Base-by-base conservation (phyloP, 2,888 invertebrate species). In the Hipparchia sbordonii region DNA sequence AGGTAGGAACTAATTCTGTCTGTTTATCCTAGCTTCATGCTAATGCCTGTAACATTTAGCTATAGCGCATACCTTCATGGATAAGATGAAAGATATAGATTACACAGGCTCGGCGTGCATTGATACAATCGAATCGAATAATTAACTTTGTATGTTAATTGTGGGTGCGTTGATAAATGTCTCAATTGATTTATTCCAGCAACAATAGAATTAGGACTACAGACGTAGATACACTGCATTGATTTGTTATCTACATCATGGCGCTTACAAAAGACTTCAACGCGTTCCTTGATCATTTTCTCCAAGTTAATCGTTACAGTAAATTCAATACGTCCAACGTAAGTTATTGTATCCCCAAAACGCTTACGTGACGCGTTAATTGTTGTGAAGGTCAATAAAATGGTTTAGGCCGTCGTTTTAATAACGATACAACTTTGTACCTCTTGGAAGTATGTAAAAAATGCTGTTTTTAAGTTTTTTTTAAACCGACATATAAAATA, bases 81-180 rank as follows among this genome's bases (percentile, higher is more conserved):
- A 60, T 68, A 59, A 60, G 68, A 68, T 68, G 59, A 60, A 68
- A 48, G 57, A 59, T 59, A 54, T 48, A 62, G 51, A 69, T 52
- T 63, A 63, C 13, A 62, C 61, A 60, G 69, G 46, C 69, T 60
- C 67, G 70, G 66, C 72, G 61, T 73, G 57, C 79, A 83, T 83
- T 82, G 80, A 84, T 87, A 85, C 85, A 87, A 87, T 87, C 89
- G 89, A 89, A 90, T 89, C 88, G 62, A 33, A 87, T 89, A 91
- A 92, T 92, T 92, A 93, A 89, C 89, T 86, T 87, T 84, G 85
- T 88, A 89, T 89, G 88, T 85, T 87, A 87, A 89, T 90, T 87
- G 87, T 86, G 84, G 82, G 51, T 52, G 57, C 71, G 57, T 59
- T 75, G 68, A 75, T 75, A 75, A 75, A 86, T 84, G 74, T 74